Percentiles rank a stretch among this genome's conserved stretches.
Conservation (phyloP, 2,888 invertebrate species). For the Agapetus fuscipes region DNA sequence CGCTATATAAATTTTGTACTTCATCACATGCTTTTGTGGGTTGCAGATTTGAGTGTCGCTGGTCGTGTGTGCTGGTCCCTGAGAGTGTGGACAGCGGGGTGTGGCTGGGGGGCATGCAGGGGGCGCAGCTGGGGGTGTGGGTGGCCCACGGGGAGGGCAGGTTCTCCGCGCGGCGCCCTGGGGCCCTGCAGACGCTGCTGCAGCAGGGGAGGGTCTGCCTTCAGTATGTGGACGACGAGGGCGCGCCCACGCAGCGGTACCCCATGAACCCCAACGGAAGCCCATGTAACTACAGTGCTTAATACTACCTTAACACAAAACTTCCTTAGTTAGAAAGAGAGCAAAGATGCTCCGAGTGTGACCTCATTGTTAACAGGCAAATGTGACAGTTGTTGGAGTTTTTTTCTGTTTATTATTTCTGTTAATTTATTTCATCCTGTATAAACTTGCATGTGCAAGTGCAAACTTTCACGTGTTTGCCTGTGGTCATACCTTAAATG, state of each 20-base stretch:
- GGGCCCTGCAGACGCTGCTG: constrained; percentile 41
- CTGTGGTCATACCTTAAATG: too few relatives aligned
- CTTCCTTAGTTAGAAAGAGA: too few relatives aligned
- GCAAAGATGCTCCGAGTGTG: too few relatives aligned
- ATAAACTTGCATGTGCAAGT: too few relatives aligned
- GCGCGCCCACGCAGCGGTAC: constrained; percentile 66
- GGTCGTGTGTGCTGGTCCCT: constrained; percentile 65
- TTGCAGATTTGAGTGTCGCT: constrained; percentile 56
- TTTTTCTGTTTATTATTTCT: too few relatives aligned
- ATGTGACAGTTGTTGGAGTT: too few relatives aligned
- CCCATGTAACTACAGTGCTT: constrained; percentile 46
- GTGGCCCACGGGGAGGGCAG: constrained; percentile 93
- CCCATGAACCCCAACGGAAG: constrained; percentile 96
- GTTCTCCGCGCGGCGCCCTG: constrained; percentile 49
- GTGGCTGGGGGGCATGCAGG: constrained; percentile 85
- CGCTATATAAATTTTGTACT: too few relatives aligned
- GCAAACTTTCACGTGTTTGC: too few relatives aligned
- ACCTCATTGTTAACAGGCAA: too few relatives aligned
- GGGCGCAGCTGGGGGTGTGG: constrained; percentile 89
- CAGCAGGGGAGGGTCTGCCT: constrained; percentile 60
- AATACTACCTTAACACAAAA: too few relatives aligned
- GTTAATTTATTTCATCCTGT: too few relatives aligned
- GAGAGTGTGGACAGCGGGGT: constrained; percentile 55
- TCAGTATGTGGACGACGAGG: constrained; percentile 75
- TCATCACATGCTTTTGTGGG: too few relatives aligned